phyloP scores from a whole-genome alignment of 2,113 vertebrate genomes.

The Muntiacus reevesi region DNA sequence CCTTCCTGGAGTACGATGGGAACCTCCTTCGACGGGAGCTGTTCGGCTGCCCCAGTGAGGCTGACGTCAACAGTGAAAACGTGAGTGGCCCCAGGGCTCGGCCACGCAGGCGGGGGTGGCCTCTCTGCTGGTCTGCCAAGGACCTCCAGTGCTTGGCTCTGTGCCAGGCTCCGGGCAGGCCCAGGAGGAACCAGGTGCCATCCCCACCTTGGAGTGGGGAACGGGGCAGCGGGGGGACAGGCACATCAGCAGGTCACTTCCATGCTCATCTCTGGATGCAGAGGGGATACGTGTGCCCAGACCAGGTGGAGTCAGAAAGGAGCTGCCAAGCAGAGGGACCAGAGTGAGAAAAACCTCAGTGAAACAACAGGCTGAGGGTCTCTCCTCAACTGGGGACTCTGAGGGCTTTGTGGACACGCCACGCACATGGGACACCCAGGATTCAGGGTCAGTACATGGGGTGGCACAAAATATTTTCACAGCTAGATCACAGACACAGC shows the following conservation, averaged over 20 bases:
- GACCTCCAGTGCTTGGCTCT: fast-evolving
- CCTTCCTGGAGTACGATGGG: conserved; percentile 97
- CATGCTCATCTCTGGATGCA: fast-evolving
- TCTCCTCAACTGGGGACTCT: not conserved
- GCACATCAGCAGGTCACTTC: fast-evolving
- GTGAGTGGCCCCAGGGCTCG: conserved; percentile 80
- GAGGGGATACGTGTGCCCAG: fast-evolving
- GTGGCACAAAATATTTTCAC: not conserved
- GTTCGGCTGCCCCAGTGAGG: conserved; percentile 95
- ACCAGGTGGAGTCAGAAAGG: fast-evolving
- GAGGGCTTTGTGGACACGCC: fast-evolving
- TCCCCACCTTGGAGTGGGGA: not conserved
- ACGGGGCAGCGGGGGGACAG: fast-evolving
- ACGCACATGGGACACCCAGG: not conserved
- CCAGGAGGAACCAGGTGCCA: fast-evolving
- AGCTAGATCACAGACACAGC: not conserved
- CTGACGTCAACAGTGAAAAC: conserved; percentile 95
- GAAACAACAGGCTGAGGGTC: fast-evolving
- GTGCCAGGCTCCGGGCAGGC: not conserved
- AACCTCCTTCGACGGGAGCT: conserved; percentile 95
- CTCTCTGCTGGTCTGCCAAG: fast-evolving
- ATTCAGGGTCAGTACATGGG: not conserved
- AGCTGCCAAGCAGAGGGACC: not conserved
- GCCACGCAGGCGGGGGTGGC: fast-evolving
- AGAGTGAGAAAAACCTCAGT: not conserved